Conservation (phyloP, 2,888 invertebrate genomes). For the Ischnura elegans region DNA sequence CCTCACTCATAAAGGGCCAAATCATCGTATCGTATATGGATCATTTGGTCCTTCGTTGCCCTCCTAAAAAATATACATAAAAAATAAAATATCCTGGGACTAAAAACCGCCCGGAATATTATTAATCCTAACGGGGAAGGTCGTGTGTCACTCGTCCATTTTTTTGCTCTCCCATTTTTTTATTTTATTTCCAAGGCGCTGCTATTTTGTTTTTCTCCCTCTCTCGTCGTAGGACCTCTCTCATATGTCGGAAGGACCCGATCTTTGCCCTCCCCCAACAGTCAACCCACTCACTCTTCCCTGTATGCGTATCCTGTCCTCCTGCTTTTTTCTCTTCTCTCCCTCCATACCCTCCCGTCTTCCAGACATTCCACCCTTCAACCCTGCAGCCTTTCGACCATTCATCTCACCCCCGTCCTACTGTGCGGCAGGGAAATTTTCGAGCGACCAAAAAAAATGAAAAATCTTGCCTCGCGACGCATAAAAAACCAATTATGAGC, state of each 20-base stretch:
- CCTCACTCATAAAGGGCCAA: neutral
- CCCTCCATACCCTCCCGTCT: neutral
- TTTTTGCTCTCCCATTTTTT: too few species aligned
- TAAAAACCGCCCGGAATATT: conserved; percentile 37
- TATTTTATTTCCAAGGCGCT: neutral
- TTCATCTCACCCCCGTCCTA: conserved; percentile 32
- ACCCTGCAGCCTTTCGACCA: conserved; percentile 1
- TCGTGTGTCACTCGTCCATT: neutral
- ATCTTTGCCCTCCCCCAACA: neutral
- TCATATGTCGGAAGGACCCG: neutral
- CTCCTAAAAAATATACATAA: conserved; percentile 21
- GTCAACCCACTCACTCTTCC: neutral
- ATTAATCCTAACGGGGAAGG: conserved; percentile 36
- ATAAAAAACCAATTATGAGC: conserved; percentile 56
- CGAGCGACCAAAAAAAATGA: neutral
- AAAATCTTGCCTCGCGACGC: conserved; percentile 6
- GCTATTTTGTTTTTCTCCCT: neutral
- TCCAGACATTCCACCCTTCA: conserved; percentile 40
- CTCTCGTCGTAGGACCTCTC: neutral
- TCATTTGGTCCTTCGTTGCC: conserved; percentile 13
- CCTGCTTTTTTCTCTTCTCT: neutral
- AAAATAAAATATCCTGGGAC: neutral
- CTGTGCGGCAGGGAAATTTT: neutral
- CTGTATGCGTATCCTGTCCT: neutral
- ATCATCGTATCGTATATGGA: conserved; percentile 36